These are phyloP conservation scores for Papilio gigon DNA, from an alignment of 2,888 invertebrate genomes.

Conservation along the genomic window DNA sequence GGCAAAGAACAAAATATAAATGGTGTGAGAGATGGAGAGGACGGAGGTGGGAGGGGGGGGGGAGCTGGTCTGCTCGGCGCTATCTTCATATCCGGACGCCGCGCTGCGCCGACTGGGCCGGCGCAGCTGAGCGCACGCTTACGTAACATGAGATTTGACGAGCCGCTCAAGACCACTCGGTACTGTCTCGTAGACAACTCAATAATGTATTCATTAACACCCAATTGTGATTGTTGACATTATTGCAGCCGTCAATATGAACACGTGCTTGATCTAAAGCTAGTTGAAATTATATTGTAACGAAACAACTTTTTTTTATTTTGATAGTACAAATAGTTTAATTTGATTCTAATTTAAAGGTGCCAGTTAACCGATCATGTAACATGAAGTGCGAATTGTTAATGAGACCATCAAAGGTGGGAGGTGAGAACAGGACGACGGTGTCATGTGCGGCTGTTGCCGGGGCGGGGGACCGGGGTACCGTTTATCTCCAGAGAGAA, in stretches of 20 bases:
- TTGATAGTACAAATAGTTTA: too few species aligned
- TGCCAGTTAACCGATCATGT: too few species aligned
- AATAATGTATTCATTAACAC: constrained; percentile 5
- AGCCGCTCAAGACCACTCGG: constrained; percentile 1
- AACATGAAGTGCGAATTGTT: too few species aligned
- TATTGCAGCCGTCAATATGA: too few species aligned
- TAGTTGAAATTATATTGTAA: neutral
- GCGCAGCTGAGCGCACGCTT: constrained; percentile 14
- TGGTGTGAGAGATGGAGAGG: constrained; percentile 50
- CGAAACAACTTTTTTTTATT: too few species aligned
- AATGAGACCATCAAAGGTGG: neutral
- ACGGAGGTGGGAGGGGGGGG: constrained; percentile 47
- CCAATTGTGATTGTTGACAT: too few species aligned
- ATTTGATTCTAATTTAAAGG: too few species aligned
- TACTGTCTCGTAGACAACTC: constrained; percentile 16
- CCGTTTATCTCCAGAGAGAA: constrained; percentile 43
- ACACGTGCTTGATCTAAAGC: neutral
- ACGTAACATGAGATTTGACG: constrained; percentile 41
- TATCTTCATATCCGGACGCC: constrained; percentile 79
- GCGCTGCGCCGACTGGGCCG: constrained; percentile 37
- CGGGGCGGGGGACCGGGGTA: constrained; percentile 45
- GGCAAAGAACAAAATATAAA: constrained; percentile 67
- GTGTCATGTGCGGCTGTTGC: constrained; percentile 44
- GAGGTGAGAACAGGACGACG: neutral
- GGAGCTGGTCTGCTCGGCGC: constrained; percentile 69